Evolutionary conservation across 2,888 invertebrate species (phyloP), one percentile per base, ranked within the genome.

Genomic region (Neoitamus cyanurus): DNA sequence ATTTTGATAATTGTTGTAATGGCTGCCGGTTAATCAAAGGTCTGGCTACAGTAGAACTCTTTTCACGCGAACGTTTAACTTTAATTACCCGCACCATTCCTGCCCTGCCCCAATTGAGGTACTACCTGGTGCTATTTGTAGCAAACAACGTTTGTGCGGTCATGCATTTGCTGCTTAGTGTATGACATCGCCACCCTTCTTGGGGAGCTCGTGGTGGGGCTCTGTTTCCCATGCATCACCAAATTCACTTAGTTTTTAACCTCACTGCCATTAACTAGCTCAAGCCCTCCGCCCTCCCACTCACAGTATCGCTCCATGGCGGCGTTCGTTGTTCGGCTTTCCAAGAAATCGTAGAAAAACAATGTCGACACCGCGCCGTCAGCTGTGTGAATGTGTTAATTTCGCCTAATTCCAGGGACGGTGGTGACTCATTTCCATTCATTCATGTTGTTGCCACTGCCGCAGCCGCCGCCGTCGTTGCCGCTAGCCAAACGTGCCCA

Each of bases 1-100:
- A 78, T 78, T 78, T 78, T 78, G 78, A 48, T 78, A 78, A 48
- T 48, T 46, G 34, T 48, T 28, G 31, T 78, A 78, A 78, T 78
- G 78, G 42, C 28, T 28, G 28, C 46, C 15, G 34, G 78, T 78
- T 78, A 78, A 78, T 48, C 78, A 78, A 46, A 48, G 31, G 42
- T 48, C 46, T 25, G n/a, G n/a, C 28, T 46, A 30, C 46, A 78
- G 15, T 30, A 15, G 30, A 48, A 42, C 42, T 46, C 46, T 42
- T 77, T 46, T 48, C 78, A 48, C 46, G 78, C 70, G 70, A 34
- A 1, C 34, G 34, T 70, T 70, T 70, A 70, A 34, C 34, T 70
- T 30, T 31, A 70, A 58, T 58, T 58, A 58, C 58, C 25, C 9
- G 20, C 58, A 20, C 25, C 7, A 20, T 58, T 20, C 9, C 58